Evolutionary conservation across 2,113 vertebrate species (phyloP), one percentile per base, ranked within the genome.

Genomic region (Cyrtonyx montezumae): DNA sequence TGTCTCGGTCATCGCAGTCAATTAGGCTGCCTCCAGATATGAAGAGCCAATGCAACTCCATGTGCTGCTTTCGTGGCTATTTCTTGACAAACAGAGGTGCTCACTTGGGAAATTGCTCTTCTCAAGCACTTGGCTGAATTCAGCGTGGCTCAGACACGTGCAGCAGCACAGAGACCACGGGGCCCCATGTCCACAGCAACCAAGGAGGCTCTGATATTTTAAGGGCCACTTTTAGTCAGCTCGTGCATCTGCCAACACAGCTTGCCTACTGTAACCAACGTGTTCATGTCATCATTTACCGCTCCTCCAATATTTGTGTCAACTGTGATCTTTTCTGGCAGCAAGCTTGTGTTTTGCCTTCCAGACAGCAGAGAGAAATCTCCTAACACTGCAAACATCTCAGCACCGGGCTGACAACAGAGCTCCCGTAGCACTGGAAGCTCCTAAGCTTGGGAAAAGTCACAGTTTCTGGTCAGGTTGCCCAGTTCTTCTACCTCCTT

Each of bases 111-210:
- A 6, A 37, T 40, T 0, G 2, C 15, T 81, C 8, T 37, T 68
- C 26, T n/a, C 1, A 0, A 13, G 37, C 6, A 1, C n/a, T 37
- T 59, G 49, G 40, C 65, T 88, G 63, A 21, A 2, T 37, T 56
- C 2, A 1, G 15, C 42, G 58, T 4, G 7, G 28, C 43, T 0
- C 28, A 42, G 53, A 26, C 4, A 1, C 3, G 30, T 32, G n/a
- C 15, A 7, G 0, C 8, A 1, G 17, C 9, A 14, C 19, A 30
- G 66, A 51, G 30, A 53, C 15, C 37, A 34, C 11, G 23, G 7
- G 28, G 40, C 2, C 28, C 37, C 12, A 21, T 32, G 30, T 37
- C 37, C 12, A 0, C 0, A 0, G 6, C 10, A 25, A 7, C 2
- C 2, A 18, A 68, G 37, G 3, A 19, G n/a, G 5, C 18, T 71